These are phyloP conservation scores for Drosophila atroscutellata DNA, from an alignment of 2,888 invertebrate genomes.

Conservation along the genomic window DNA sequence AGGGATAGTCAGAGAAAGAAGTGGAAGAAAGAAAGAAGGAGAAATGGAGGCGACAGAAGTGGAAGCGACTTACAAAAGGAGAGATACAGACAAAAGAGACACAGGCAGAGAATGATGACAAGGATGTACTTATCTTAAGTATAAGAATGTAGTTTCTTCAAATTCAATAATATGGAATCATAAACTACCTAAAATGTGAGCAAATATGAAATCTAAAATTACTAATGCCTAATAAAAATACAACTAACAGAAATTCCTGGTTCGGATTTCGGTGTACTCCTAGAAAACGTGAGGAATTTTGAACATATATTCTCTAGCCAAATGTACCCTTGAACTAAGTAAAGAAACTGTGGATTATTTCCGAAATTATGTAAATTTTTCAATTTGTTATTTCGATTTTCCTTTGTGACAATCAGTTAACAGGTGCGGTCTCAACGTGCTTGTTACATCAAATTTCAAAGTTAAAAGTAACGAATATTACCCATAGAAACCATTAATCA, in stretches of 20 bases:
- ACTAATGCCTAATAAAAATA: no score
- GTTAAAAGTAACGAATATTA: neutral
- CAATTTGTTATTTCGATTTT: no score
- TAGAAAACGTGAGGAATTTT: no score
- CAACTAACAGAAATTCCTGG: no score
- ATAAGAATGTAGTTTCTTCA: neutral
- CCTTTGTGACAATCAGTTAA: no score
- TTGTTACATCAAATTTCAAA: neutral
- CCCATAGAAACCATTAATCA: constrained; percentile 4
- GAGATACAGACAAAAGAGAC: neutral
- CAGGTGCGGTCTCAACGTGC: neutral
- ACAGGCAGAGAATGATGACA: neutral
- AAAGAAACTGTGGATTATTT: no score
- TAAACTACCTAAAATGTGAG: no score
- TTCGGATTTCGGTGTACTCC: no score
- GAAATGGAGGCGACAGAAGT: neutral
- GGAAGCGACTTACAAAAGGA: neutral
- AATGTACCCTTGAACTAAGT: no score
- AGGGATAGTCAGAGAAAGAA: neutral
- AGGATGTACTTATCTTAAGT: neutral
- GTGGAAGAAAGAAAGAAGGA: neutral
- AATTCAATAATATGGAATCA: neutral
- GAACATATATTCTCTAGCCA: no score
- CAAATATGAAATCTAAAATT: no score
- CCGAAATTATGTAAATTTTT: neutral